Base-by-base conservation (phyloP, 2,888 invertebrate genomes). In the Scrobipalpa costella region DNA sequence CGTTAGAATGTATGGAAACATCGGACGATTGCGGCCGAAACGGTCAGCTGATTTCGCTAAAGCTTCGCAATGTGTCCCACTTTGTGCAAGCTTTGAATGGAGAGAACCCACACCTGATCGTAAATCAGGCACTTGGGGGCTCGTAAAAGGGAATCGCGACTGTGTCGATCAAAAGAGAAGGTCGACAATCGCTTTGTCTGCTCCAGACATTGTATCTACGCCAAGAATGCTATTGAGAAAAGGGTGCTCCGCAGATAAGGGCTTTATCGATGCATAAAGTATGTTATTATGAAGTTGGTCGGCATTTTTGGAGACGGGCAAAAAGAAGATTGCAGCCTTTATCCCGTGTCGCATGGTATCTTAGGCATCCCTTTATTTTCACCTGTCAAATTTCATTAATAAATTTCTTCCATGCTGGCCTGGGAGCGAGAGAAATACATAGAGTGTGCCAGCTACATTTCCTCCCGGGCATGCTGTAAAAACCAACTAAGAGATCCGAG, bases 191-290 rank as follows among this genome's bases (percentile, higher is more conserved):
- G 69, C 64, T 71, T 67, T 64, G 60, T 66, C 64, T 67, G 66
- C 68, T 64, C 63, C 69, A 66, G 66, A 75, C 74, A 73, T 80
- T 81, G 80, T 81, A 84, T 83, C 81, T 81, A 78, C 73, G 69
- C 72, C 73, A 81, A 80, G 84, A 86, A 85, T 84, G 79, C 83
- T 85, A 84, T 88, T 83, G 82, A 86, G 83, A 84, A 84, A 86
- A 89, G 84, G 83, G 83, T 80, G 81, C 80, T 82, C 76, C 76
- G 66, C 71, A 83, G 88, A 88, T 88, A 85, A 86, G 81, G 77
- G 75, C 81, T 87, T 87, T 86, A 88, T 87, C 85, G 86, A 79
- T 88, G 86, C 86, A 86, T 85, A 87, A 88, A 88, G 83, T 84
- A 82, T 84, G 83, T 85, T 88, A 85, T 85, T 86, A 86, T 87